Base-by-base conservation (phyloP, 2,888 invertebrate genomes). In the Dusona sp. region DNA sequence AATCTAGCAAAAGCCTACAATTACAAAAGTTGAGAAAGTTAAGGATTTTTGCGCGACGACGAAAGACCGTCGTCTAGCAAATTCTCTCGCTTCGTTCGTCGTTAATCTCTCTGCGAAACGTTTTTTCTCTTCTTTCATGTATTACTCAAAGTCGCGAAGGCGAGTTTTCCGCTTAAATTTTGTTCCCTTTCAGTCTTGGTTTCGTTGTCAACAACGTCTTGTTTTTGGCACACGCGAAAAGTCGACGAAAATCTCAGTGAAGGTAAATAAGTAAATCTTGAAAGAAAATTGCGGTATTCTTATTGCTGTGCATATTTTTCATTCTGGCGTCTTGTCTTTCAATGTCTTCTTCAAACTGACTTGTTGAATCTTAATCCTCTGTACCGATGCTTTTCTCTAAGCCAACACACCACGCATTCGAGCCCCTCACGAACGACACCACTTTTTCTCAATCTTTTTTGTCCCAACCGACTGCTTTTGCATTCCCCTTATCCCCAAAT, bases 71-170 rank as follows among this genome's bases (percentile, higher is more conserved):
- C 61, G 11, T 29, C 61, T 25, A 11, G 25, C 0, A 25, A 57
- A 57, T 57, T 57, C 57, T 25, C 25, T 22, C 11, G 57, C 25
- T 25, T 57, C 9, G 36, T 36, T 65, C 65, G 2, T 67, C 51
- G 57, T 68, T 84, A 84, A 79, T 83, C 79, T 65, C 67, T 79
- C 64, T 38, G 67, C 57, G 68, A 79, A 79, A 73, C 73, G 72
- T 33, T 73, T 67, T 57, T 57, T 74, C 16, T 67, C 29, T 57
- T 3, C 61, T 61, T 61, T 61, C 13, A 16, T 25, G 61, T 25
- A 29, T 29, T 48, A 48, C 48, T 48, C 48, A 48, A 48, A 48
- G 48, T 48, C 48, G 19, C 2, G 57, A 22, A 22, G 25, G 57
- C 11, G 57, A 57, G 57, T 73, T 33, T 33, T 73, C 22, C 57